Percentiles rank a stretch among this genome's conserved stretches.
These are phyloP conservation scores for Alsophila aescularia DNA, from an alignment of 2,888 invertebrate genomes.

Conservation along the genomic window DNA sequence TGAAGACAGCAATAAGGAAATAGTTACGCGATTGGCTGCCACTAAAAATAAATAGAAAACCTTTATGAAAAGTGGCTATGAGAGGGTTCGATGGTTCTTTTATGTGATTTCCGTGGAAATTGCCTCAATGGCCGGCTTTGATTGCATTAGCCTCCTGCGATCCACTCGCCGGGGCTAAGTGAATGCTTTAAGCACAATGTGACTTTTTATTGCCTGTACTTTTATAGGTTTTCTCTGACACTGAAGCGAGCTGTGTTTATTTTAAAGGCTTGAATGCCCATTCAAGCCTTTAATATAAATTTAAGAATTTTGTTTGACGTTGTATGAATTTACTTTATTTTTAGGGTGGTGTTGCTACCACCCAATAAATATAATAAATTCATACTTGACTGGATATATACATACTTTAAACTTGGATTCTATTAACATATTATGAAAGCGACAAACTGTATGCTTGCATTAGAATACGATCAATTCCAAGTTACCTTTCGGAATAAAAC, in stretches of 20 bases:
- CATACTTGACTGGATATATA: no score
- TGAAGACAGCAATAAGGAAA: constrained; percentile 33
- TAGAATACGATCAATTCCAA: no score
- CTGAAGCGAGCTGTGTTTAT: constrained; percentile 7
- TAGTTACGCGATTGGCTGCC: constrained; percentile 29
- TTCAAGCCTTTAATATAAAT: no score
- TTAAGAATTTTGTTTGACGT: not conserved
- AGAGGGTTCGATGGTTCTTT: constrained; percentile 49
- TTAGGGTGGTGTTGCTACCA: no score
- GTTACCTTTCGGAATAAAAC: no score
- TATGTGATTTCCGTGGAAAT: constrained; percentile 64
- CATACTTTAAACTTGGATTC: no score
- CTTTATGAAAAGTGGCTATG: constrained; percentile 48
- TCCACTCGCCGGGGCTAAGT: constrained; percentile 47
- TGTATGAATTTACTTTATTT: not conserved
- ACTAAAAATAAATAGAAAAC: constrained; percentile 55
- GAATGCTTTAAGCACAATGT: constrained; percentile 47
- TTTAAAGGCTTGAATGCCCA: not conserved
- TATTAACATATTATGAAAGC: no score
- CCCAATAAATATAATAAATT: no score
- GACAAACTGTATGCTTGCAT: no score
- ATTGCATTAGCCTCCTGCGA: constrained; percentile 60
- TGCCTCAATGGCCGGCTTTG: constrained; percentile 58
- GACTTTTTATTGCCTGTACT: constrained; percentile 45
- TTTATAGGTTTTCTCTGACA: constrained; percentile 36